phyloP scores from a whole-genome alignment of 2,113 vertebrate genomes.

The Bos taurus region DNA sequence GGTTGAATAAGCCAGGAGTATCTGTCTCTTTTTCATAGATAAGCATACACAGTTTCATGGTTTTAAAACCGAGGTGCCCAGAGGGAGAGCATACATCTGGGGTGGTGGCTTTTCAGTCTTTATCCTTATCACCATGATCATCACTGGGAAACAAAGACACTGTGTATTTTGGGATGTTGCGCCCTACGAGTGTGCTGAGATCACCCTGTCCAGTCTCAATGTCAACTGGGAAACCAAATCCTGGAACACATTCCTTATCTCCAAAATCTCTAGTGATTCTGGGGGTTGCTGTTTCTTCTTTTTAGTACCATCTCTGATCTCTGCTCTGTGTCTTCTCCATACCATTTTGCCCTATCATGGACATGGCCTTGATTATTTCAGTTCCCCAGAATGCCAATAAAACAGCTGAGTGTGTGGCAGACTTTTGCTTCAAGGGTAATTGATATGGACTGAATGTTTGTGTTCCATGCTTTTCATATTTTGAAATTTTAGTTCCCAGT shows the following conservation, averaged over 20 bases:
- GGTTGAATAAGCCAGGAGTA: neutral
- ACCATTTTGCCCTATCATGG: neutral
- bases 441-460: neutral
- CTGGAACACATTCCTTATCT: neutral
- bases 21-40: neutral
- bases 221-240: neutral
- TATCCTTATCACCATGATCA: neutral
- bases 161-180: neutral
- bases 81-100: neutral
- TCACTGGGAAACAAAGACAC: neutral
- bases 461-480: neutral
- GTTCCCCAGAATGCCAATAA: neutral
- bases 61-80: neutral
- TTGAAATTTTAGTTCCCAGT: neutral
- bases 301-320: neutral
- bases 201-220: neutral
- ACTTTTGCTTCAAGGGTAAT: neutral
- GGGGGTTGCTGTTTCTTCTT: neutral
- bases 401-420: neutral
- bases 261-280: neutral
- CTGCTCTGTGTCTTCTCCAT: neutral
- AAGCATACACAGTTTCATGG: neutral
- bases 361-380: neutral
- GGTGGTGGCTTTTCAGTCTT: neutral
- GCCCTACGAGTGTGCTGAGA: neutral